Evolutionary conservation across 2,113 vertebrate species (phyloP).

Genomic region (Antennarius striatus): DNA sequence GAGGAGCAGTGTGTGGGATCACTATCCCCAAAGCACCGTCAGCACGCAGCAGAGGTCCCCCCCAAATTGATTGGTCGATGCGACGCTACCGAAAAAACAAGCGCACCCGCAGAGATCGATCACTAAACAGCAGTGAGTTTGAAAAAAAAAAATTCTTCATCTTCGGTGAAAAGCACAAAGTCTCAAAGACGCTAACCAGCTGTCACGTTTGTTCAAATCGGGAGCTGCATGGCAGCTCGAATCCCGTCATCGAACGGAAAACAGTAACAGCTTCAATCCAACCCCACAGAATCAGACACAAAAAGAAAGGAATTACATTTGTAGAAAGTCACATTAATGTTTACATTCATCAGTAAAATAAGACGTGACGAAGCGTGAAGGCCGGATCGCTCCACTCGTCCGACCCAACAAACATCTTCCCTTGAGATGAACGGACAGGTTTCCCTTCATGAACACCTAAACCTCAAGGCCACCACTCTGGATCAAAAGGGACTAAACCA

Average conservation of each 20-base stretch:
- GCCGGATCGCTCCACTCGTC: neutral
- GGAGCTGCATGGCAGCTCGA: neutral
- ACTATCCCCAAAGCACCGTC: no score
- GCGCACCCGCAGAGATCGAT: neutral
- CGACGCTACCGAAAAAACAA: neutral
- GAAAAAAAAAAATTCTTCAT: constrained; percentile 3
- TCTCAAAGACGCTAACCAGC: no score
- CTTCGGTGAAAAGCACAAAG: neutral
- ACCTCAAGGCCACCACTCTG: no score
- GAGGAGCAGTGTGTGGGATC: no score
- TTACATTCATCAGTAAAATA: constrained; percentile 27
- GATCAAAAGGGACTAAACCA: no score
- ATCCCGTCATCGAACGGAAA: constrained; percentile 12
- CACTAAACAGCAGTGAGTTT: constrained; percentile 8
- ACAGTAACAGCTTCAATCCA: neutral
- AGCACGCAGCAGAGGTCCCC: no score
- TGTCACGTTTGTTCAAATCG: no score
- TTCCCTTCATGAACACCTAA: no score
- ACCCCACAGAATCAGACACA: neutral
- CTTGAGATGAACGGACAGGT: neutral
- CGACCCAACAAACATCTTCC: neutral
- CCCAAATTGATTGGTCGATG: neutral
- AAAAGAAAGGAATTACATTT: neutral
- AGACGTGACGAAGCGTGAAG: neutral
- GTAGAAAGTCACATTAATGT: neutral